Evolutionary conservation across 2,797 vertebrate species (phyloP).

Genomic region (Tamandua tetradactyla): DNA sequence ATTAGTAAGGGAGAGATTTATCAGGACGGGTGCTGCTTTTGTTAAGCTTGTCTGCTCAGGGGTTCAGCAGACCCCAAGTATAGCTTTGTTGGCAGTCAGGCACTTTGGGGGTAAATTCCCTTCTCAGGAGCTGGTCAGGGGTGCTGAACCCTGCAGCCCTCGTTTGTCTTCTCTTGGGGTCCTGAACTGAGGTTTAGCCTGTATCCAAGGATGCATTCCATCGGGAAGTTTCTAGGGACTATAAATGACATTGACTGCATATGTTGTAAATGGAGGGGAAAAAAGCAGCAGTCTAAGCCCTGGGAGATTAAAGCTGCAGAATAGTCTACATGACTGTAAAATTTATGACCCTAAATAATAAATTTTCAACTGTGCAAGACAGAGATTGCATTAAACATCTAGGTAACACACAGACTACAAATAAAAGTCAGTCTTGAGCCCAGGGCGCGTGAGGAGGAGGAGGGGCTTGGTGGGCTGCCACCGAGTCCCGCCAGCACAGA

Average conservation of each 20-base stretch:
- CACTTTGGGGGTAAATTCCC: neutral
- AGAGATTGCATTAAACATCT: neutral
- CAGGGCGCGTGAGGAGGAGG: neutral
- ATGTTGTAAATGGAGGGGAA: neutral
- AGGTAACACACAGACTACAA: neutral
- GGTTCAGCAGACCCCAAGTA: neutral
- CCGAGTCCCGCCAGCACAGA: rapidly evolving
- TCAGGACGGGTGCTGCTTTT: neutral
- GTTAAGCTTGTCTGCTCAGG: neutral
- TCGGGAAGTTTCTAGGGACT: neutral
- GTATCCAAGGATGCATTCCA: neutral
- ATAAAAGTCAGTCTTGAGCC: neutral
- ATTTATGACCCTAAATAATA: neutral
- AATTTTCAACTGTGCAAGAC: neutral
- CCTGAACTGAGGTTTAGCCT: neutral
- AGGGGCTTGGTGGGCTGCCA: neutral
- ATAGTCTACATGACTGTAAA: neutral
- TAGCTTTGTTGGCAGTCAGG: neutral
- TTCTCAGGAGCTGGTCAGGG: neutral
- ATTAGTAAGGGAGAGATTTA: neutral
- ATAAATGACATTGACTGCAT: neutral
- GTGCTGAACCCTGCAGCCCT: neutral
- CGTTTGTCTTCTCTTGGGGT: neutral
- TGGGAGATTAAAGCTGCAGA: neutral
- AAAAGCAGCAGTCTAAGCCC: neutral